Percentiles rank a stretch among this genome's conserved stretches.
phyloP scores from a whole-genome alignment of 37 sponge, comb jelly and placozoan genomes.

The Ephydatia muelleri region DNA sequence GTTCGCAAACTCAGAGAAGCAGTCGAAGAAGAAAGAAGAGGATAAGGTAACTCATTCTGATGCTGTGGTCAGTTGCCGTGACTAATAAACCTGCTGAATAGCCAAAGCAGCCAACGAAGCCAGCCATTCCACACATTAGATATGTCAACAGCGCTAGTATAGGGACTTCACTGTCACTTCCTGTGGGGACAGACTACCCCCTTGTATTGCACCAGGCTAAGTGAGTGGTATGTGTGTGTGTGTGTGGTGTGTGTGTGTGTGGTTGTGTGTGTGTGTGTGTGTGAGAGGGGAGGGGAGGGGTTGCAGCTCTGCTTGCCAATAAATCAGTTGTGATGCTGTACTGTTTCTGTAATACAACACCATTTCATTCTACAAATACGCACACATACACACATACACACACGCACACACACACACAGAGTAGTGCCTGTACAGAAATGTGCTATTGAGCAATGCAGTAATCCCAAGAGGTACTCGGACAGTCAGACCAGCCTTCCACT shows the following conservation, averaged over 20 bases:
- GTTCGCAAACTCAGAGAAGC: slow-evolving; percentile 76
- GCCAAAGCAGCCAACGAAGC: not conserved
- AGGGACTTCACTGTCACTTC: slow-evolving; percentile 33
- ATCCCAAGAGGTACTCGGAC: slow-evolving; percentile 63
- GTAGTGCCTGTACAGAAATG: slow-evolving; percentile 10
- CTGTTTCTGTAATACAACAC: not conserved
- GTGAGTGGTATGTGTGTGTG: not conserved
- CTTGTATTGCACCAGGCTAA: not conserved
- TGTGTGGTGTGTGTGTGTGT: slow-evolving; percentile 7
- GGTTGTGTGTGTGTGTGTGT: slow-evolving; percentile 20
- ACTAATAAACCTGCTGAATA: not conserved
- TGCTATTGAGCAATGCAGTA: slow-evolving; percentile 54
- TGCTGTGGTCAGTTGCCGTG: no score
- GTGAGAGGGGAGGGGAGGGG: no score
- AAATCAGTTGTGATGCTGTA: no score
- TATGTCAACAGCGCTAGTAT: not conserved
- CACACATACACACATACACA: slow-evolving; percentile 21
- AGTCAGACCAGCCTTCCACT: slow-evolving; percentile 57
- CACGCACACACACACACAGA: slow-evolving; percentile 15
- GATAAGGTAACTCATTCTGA: slow-evolving; percentile 15
- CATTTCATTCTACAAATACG: slow-evolving; percentile 5
- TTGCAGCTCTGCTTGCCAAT: no score
- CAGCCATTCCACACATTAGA: not conserved
- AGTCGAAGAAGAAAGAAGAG: slow-evolving; percentile 73
- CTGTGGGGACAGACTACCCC: slow-evolving; percentile 42